A percentile compares a stretch with the other conserved stretches of the same genome.
Conservation (phyloP, 2,888 invertebrate genomes). For the Stegana nigrithorax region DNA sequence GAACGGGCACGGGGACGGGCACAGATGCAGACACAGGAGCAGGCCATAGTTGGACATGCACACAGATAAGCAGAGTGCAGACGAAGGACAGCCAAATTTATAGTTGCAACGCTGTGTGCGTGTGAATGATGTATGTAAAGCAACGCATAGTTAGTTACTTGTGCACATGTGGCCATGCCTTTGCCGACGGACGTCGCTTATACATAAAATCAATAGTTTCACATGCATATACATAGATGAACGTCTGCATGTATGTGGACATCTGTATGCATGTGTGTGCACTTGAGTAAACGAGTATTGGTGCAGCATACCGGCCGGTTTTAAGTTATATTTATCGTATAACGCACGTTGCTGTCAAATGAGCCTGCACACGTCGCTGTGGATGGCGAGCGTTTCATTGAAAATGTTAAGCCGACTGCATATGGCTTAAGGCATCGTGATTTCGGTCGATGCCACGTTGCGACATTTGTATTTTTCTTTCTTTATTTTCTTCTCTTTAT, state of each 20-base stretch:
- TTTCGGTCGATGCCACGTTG: too few relatives aligned
- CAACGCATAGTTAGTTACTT: too few relatives aligned
- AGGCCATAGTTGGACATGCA: too few relatives aligned
- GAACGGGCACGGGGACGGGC: too few relatives aligned
- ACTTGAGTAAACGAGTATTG: not conserved
- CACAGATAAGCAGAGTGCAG: too few relatives aligned
- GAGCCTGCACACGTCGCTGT: not conserved
- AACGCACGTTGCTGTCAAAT: not conserved
- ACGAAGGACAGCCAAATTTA: too few relatives aligned
- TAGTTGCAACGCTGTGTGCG: too few relatives aligned
- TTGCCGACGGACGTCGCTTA: not conserved
- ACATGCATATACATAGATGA: not conserved
- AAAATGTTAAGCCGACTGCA: conserved; percentile 4
- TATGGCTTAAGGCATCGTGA: too few relatives aligned
- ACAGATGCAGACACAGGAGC: too few relatives aligned
- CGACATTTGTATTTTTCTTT: too few relatives aligned
- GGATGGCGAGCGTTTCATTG: conserved; percentile 1
- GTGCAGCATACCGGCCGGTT: conserved; percentile 8
- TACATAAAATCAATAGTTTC: conserved; percentile 43
- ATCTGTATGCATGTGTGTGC: not conserved
- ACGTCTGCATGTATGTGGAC: not conserved
- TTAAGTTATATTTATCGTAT: conserved; percentile 13
- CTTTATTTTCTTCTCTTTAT: not conserved
- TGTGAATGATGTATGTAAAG: too few relatives aligned
- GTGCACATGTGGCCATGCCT: not conserved